A percentile compares a stretch with the other conserved stretches of the same genome.
phyloP scores from a whole-genome alignment of 2,113 vertebrate genomes.

The Ceyx margarethae region DNA sequence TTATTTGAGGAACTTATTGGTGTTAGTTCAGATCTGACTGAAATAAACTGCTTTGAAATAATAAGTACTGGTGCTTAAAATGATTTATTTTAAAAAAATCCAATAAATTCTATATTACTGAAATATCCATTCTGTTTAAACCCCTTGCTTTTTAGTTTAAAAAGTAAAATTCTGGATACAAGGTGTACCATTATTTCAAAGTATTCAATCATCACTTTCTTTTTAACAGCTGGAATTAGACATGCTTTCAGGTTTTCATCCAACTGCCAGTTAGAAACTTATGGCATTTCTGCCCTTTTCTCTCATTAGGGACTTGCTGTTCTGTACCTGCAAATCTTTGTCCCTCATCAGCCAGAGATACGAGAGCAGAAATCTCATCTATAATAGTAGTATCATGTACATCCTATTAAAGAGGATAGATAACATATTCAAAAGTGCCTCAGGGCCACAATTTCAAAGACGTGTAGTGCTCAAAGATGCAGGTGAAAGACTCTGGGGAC shows the following conservation, averaged over 20 bases:
- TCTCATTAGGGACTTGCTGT: constrained; percentile 52
- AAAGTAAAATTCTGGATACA: neutral
- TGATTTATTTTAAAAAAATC: neutral
- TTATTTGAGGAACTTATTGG: neutral
- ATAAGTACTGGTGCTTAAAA: neutral
- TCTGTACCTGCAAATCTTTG: constrained; percentile 49
- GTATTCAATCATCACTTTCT: constrained; percentile 44
- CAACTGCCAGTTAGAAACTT: constrained; percentile 20
- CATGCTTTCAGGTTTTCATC: constrained; percentile 40
- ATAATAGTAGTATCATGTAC: constrained; percentile 22
- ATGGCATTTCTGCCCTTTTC: constrained; percentile 56
- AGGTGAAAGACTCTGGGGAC: constrained; percentile 39
- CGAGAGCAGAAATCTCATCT: constrained; percentile 33
- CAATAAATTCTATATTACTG: neutral
- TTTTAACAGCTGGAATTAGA: constrained; percentile 48
- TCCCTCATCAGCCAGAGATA: constrained; percentile 31
- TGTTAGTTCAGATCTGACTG: neutral
- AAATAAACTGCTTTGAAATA: constrained; percentile 37
- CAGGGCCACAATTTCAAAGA: constrained; percentile 41
- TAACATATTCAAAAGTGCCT: constrained; percentile 21
- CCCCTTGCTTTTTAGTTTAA: constrained; percentile 19
- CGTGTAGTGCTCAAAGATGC: constrained; percentile 13
- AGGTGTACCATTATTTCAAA: constrained; percentile 25
- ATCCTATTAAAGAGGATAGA: constrained; percentile 43
- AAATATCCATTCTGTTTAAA: neutral